phyloP scores from a whole-genome alignment of 2,113 vertebrate genomes.

The Carettochelys insculpta region DNA sequence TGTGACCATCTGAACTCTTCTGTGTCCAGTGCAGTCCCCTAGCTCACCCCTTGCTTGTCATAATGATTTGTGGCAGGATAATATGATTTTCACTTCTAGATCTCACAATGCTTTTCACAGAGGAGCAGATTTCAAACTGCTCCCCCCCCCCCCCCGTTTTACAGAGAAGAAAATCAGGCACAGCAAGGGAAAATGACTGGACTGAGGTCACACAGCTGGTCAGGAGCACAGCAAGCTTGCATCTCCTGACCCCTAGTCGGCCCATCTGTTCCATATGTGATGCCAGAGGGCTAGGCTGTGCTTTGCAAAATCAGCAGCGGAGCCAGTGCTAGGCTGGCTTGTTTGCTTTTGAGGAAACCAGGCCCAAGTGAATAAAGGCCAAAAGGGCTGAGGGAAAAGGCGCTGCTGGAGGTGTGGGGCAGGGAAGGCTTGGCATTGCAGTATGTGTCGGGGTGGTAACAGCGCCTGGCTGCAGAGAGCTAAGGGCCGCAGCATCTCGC shows the following conservation, averaged over 20 bases:
- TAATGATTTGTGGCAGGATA: too few species aligned
- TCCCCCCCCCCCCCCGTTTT: too few species aligned
- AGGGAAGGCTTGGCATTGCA: not conserved
- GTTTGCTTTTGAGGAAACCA: not conserved
- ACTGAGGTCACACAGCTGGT: not conserved
- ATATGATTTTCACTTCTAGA: not conserved
- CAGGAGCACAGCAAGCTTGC: not conserved
- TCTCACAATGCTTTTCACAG: too few species aligned
- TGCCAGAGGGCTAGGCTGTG: not conserved
- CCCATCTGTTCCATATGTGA: not conserved
- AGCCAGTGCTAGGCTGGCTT: not conserved
- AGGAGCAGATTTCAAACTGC: too few species aligned
- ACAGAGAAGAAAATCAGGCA: not conserved
- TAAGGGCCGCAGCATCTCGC: rapidly evolving
- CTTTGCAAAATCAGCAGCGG: not conserved
- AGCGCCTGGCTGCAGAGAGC: not conserved
- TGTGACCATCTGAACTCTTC: not conserved
- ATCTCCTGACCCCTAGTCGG: not conserved
- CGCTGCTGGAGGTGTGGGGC: not conserved
- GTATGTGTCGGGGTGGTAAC: rapidly evolving
- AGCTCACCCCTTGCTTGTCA: not conserved
- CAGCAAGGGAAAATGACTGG: not conserved
- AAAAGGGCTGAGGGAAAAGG: not conserved
- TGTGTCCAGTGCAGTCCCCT: not conserved
- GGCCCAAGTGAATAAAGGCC: not conserved